phyloP scores from a whole-genome alignment of 2,888 invertebrate species.

The Sinelater perroti region DNA sequence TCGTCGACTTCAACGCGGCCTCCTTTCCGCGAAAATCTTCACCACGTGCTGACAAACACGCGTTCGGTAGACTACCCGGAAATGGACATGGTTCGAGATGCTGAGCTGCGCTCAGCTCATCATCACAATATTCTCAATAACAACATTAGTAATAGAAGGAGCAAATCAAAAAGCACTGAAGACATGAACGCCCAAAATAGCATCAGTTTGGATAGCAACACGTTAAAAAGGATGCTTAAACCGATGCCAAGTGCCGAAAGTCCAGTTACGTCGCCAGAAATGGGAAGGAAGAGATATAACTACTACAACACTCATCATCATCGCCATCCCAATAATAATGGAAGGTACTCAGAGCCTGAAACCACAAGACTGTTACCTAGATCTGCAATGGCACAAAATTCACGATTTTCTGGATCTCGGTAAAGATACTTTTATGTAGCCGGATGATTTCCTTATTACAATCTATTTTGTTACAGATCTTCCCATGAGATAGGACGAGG shows the following conservation, averaged over 20 bases:
- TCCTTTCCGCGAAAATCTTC: constrained; percentile 55
- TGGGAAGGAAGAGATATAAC: constrained; percentile 82
- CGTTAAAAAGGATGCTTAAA: constrained; percentile 92
- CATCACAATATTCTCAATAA: constrained; percentile 79
- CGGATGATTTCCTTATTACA: not conserved
- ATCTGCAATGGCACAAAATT: constrained; percentile 70
- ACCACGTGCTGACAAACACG: constrained; percentile 63
- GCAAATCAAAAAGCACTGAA: constrained; percentile 90
- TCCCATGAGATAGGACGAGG: constrained; percentile 78
- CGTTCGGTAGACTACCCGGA: constrained; percentile 75
- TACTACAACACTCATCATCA: constrained; percentile 73
- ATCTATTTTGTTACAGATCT: constrained; percentile 67
- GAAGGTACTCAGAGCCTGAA: constrained; percentile 62
- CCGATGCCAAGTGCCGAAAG: constrained; percentile 92
- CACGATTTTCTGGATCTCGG: constrained; percentile 73
- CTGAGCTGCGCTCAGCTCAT: constrained; percentile 70
- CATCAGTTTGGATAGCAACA: constrained; percentile 78
- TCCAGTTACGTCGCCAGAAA: constrained; percentile 90
- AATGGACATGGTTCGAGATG: constrained; percentile 75
- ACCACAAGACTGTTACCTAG: constrained; percentile 63
- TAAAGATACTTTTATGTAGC: too few relatives aligned
- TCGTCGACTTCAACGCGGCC: constrained; percentile 68
- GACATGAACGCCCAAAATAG: constrained; percentile 72
- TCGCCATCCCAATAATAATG: constrained; percentile 68
- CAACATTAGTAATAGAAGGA: constrained; percentile 67